These are phyloP conservation scores for Coelopa frigida DNA, from an alignment of 1,140 invertebrate genomes.

Conservation along the genomic window DNA sequence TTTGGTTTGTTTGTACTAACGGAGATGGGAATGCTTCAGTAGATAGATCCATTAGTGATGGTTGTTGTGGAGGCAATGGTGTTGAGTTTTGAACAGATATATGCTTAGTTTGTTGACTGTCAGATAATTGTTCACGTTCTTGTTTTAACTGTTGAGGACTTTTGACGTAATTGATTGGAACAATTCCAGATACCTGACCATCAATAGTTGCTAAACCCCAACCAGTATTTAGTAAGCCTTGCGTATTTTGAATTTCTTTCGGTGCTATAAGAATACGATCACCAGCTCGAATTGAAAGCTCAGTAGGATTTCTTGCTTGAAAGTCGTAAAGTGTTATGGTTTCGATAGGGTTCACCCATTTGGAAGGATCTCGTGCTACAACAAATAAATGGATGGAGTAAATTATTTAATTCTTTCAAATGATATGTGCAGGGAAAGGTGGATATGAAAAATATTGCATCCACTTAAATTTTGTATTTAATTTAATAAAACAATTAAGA, in stretches of 20 bases:
- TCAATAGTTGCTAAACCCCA: constrained; percentile 68
- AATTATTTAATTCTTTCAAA: background rate
- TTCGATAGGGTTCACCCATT: constrained; percentile 65
- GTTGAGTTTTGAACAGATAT: no score
- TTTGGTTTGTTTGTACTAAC: constrained; percentile 28
- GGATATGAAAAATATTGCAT: background rate
- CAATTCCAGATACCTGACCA: constrained; percentile 60
- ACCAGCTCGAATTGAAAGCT: constrained; percentile 69
- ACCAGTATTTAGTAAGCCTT: constrained; percentile 56
- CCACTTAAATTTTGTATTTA: background rate
- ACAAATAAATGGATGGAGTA: constrained; percentile 13
- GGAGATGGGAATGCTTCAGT: constrained; percentile 26
- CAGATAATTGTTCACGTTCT: constrained; percentile 18
- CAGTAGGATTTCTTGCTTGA: constrained; percentile 58
- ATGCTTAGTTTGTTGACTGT: constrained; percentile 6
- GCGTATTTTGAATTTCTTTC: constrained; percentile 67
- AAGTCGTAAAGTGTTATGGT: constrained; percentile 75
- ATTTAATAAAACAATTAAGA: background rate
- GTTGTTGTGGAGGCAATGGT: constrained; percentile 21
- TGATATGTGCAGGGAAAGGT: background rate
- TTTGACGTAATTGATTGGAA: constrained; percentile 76
- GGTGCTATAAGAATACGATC: constrained; percentile 77
- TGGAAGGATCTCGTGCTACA: constrained; percentile 54
- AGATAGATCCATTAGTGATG: constrained; percentile 31
- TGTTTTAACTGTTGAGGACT: constrained; percentile 36